A percentile compares a stretch with the other conserved stretches of the same genome.
phyloP scores from a whole-genome alignment of 2,797 vertebrate species.

The Nannoperca australis region DNA sequence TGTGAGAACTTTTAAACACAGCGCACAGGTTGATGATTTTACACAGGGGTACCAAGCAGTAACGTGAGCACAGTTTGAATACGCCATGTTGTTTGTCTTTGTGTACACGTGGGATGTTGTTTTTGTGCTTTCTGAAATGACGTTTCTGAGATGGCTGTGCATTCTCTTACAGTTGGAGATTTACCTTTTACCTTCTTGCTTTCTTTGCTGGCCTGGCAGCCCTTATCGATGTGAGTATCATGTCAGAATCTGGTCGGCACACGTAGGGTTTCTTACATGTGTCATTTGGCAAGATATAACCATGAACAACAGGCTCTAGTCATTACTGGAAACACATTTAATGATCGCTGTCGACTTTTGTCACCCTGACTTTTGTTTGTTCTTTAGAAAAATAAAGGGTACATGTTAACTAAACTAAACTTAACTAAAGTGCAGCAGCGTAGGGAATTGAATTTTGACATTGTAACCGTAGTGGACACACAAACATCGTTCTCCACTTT shows the following conservation, averaged over 20 bases:
- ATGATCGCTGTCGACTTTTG: not conserved
- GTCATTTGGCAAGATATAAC: not conserved
- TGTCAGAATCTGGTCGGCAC: not conserved
- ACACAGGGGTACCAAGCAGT: not conserved
- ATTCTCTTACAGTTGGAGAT: conserved; percentile 96
- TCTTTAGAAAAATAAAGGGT: not conserved
- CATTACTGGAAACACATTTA: not conserved
- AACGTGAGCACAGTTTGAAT: not conserved
- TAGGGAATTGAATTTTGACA: not conserved
- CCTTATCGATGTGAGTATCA: conserved; percentile 92
- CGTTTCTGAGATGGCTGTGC: conserved; percentile 70
- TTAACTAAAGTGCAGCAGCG: not conserved
- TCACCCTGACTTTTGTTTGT: not conserved
- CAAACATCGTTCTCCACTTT: not conserved
- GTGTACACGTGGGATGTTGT: not conserved
- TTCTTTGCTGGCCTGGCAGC: conserved; percentile 95
- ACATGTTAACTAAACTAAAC: too few species aligned
- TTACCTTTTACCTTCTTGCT: conserved; percentile 98
- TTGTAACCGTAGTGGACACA: not conserved
- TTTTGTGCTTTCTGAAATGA: conserved; percentile 1
- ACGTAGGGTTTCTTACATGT: not conserved
- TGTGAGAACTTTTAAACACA: not conserved
- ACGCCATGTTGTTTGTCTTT: too few species aligned
- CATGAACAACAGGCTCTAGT: not conserved
- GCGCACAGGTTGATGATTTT: not conserved